Evolutionary conservation across 37 sponge, comb jelly and placozoan genomes (phyloP), one percentile per base, ranked within the genome.

Genomic region (Agelas oroides): DNA sequence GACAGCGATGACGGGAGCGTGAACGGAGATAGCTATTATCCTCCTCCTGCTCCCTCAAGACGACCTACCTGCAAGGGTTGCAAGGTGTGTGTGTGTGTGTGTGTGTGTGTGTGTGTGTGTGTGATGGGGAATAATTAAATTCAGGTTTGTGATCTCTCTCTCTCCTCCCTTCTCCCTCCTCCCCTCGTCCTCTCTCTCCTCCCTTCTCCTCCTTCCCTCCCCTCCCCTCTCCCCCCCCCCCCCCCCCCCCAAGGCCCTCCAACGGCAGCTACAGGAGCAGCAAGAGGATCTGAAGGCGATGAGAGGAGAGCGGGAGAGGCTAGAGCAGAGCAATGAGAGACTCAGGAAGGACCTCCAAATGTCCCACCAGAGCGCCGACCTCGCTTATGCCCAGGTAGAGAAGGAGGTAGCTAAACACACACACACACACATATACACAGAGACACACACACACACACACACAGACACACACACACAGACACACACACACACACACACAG

Each of bases 211-310:
- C 21, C 14, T 3, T n/a, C 28, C 32, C 27, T 23, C 41, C 46
- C 46, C 46, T 8, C 8, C 46, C 46, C 46, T 8, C 46, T 46
- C 46, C 46, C 46, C 46, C 46, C 8, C 46, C 46, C 46, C 8
- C 46, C 46, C 8, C 46, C 46, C 8, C 46, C 46, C 46, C 8
- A 14, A 63, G 65, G 8, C 53, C 34, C 39, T 39, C 28, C 5
- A 8, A 15, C 41, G 68, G 11, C 81, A 67, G 70, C 5, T 69
- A 14, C 24, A 3, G 20, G 75, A 73, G 32, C 0, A 74, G 53
- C 65, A 72, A 19, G 75, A 83, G 1, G 75, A 83, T 32, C 34
- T 83, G 65, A 75, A 61, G 53, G 40, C 74, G 2, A 73, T 53
- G 0, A 63, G 75, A 38, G 39, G 5, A 2, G 81, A 70, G 24